Evolutionary conservation across 2,113 vertebrate genomes (phyloP), one percentile per base, ranked within the genome.

Genomic region (Rynchops niger): DNA sequence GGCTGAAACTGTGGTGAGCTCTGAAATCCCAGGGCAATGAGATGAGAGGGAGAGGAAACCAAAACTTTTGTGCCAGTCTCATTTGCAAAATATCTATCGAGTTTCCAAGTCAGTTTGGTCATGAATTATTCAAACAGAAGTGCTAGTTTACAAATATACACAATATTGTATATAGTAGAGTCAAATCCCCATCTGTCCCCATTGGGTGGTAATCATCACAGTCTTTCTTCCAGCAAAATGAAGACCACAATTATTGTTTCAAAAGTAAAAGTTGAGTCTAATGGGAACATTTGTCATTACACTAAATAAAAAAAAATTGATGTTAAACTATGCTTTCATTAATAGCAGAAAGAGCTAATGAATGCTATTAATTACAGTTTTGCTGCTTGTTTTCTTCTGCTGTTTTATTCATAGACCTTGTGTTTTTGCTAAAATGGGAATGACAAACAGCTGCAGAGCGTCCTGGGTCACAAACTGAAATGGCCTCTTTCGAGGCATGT

Each of bases 351-450:
- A 61, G 30, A 85, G 29, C 12, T 85, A 77, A 72, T 53, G 40
- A 79, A 74, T 89, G 34, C 30, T 76, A 15, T 94, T 87, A 89
- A 25, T 86, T 91, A 69, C n/a, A 66, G 30, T 65, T 90, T 56
- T 49, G 15, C 43, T 92, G 30, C 82, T 70, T 83, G 50, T 86
- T 93, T 86, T 69, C 36, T 83, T 43, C 79, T 65, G 16, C 49
- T 45, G 15, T 72, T 96, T 92, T 58, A 47, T 84, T 81, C 72
- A 65, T 42, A 81, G 32, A 45, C 26, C 32, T 70, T 66, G 55
- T 80, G 17, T 45, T 94, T 96, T 88, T 88, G 63, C 71, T 83
- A 76, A 92, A 90, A 66, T 34, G 20, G 42, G 62, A 96, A 77
- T 11, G 14, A 66, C 77, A 94, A 94, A 83, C 67, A 80, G 62